Evolutionary conservation across 1,140 invertebrate genomes (phyloP).

Genomic region (Drosophila tsacasi): DNA sequence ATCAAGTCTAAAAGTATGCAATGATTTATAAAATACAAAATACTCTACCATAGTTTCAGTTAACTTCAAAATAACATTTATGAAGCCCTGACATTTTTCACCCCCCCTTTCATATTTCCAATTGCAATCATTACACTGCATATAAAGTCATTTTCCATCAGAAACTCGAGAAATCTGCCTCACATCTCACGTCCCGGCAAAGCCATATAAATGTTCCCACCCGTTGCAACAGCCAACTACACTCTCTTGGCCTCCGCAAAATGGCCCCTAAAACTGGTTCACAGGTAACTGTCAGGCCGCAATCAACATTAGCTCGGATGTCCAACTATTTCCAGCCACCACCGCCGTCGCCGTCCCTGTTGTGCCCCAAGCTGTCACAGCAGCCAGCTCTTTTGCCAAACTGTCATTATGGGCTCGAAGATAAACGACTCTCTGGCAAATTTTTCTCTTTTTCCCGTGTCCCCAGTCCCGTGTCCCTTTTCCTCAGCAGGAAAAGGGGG

Average conservation of each 20-base stretch:
- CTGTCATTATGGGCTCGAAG: conserved; percentile 80
- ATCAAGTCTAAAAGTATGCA: neutral
- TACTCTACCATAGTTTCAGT: neutral
- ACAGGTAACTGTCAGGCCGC: conserved; percentile 53
- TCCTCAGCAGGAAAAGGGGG: conserved; percentile 17
- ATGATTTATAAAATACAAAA: neutral
- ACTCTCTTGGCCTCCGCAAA: conserved; percentile 3
- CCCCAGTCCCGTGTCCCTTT: neutral
- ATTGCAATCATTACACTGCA: neutral
- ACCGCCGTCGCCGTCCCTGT: conserved; percentile 1
- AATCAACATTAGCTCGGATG: conserved; percentile 52
- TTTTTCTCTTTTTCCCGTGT: conserved; percentile 40
- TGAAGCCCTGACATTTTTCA: no score
- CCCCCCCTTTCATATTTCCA: neutral
- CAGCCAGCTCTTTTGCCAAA: conserved; percentile 70
- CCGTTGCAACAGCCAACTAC: conserved; percentile 25
- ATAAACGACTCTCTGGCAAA: conserved; percentile 77
- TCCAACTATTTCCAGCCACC: conserved; percentile 22
- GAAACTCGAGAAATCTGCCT: neutral
- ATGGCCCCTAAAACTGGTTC: conserved; percentile 26
- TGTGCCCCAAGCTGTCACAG: conserved; percentile 62
- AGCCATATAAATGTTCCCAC: conserved; percentile 22
- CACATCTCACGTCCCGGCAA: neutral
- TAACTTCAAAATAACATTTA: neutral
- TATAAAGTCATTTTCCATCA: neutral